These are phyloP conservation scores for Brenthis daphne DNA, from an alignment of 2,888 invertebrate species.

Conservation along the genomic window DNA sequence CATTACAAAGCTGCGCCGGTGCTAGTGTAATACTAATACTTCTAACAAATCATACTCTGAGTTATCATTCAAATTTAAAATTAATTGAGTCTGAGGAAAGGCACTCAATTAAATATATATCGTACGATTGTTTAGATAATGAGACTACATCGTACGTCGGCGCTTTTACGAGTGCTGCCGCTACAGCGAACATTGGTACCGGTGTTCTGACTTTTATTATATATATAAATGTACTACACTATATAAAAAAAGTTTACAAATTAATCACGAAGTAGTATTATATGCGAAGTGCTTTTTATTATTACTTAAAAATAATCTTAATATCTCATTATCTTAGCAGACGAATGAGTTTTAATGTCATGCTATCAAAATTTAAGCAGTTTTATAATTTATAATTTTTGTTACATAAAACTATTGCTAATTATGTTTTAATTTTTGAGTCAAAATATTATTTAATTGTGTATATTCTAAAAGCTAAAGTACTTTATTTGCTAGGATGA, in stretches of 20 bases:
- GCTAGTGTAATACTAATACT: no score
- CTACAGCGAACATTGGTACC: background rate
- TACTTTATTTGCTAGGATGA: no score
- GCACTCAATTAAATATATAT: constrained; percentile 18
- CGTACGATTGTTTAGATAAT: constrained; percentile 14
- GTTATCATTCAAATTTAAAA: constrained; percentile 4
- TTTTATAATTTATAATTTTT: background rate
- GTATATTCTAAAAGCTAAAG: no score
- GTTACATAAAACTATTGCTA: no score
- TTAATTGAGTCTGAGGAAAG: constrained; percentile 20
- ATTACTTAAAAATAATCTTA: constrained; percentile 1
- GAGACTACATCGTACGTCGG: background rate
- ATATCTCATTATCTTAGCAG: background rate
- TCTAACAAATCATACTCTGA: no score
- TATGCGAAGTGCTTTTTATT: background rate
- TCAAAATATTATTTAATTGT: no score
- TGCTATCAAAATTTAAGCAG: background rate
- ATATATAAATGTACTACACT: background rate
- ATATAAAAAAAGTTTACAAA: constrained; percentile 1
- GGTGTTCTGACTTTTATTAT: constrained; percentile 1
- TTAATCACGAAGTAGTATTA: background rate
- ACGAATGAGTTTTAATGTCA: background rate
- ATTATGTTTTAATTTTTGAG: no score
- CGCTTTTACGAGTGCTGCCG: no score
- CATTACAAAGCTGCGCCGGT: no score